phyloP scores from a whole-genome alignment of 2,888 invertebrate genomes.

The Dascillus cervinus region DNA sequence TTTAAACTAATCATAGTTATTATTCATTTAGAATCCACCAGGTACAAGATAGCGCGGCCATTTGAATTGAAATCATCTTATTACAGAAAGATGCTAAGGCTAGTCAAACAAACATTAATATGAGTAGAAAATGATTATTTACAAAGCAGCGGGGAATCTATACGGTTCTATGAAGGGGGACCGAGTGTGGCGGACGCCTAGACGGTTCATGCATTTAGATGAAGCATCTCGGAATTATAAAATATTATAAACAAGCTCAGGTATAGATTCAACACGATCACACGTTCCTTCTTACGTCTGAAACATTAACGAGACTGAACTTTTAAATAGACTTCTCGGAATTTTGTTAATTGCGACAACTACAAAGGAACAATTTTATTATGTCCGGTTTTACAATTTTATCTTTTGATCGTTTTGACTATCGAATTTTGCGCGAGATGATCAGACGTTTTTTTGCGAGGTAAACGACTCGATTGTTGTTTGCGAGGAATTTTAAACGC shows the following conservation, averaged over 20 bases:
- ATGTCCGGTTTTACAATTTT: too few species aligned
- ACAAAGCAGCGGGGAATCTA: constrained; percentile 32
- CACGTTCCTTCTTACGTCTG: constrained; percentile 15
- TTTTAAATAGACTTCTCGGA: constrained; percentile 11
- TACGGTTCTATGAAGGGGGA: constrained; percentile 18
- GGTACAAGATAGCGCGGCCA: constrained; percentile 17
- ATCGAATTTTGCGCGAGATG: too few species aligned
- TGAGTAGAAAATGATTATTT: constrained; percentile 38
- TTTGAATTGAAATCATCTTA: constrained; percentile 34
- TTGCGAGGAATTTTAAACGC: too few species aligned
- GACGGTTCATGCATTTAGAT: constrained; percentile 34
- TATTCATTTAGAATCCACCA: constrained; percentile 8
- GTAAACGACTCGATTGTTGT: too few species aligned
- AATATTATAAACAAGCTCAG: constrained; percentile 33
- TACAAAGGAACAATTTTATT: too few species aligned
- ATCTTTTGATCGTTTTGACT: too few species aligned
- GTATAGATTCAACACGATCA: constrained; percentile 21
- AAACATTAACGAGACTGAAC: constrained; percentile 16
- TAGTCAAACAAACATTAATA: constrained; percentile 36
- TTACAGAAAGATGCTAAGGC: constrained; percentile 26
- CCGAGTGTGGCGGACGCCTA: constrained; percentile 16
- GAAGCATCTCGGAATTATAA: constrained; percentile 31
- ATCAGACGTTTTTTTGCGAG: too few species aligned
- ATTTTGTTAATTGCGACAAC: constrained; percentile 12
- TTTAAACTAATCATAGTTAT: constrained; percentile 12